phyloP scores from a whole-genome alignment of 2,888 invertebrate species.

The Parochlus steinenii region DNA sequence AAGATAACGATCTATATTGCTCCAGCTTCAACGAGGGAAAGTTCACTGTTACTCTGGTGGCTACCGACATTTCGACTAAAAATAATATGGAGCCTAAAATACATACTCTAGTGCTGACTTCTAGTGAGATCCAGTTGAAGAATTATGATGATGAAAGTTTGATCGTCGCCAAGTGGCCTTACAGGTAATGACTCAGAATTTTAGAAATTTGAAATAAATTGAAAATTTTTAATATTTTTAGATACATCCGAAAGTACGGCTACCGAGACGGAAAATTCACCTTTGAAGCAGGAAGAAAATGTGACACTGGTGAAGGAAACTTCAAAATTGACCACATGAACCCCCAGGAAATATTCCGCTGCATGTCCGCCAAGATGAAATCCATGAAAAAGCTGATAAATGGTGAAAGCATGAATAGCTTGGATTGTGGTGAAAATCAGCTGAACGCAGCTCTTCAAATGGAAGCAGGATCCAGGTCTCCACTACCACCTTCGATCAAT shows the following conservation, averaged over 20 bases:
- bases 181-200: too few species aligned
- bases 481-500: conserved; percentile 39
- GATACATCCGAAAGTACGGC: conserved; percentile 70
- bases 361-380: conserved; percentile 68
- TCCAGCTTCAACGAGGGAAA: conserved; percentile 63
- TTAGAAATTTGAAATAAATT: too few species aligned
- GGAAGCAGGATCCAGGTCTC: conserved; percentile 69
- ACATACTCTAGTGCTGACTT: conserved; percentile 57
- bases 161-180: conserved; percentile 64
- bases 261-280: conserved; percentile 72
- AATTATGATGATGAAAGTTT: conserved; percentile 46
- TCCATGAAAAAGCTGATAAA: conserved; percentile 69
- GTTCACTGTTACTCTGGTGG: conserved; percentile 58
- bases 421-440: conserved; percentile 58
- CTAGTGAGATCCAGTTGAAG: conserved; percentile 54
- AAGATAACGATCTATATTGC: conserved; percentile 78
- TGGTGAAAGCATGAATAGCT: conserved; percentile 44
- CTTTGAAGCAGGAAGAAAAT: conserved; percentile 76
- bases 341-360: conserved; percentile 67
- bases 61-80: conserved; percentile 61
- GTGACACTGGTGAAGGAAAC: conserved; percentile 69
- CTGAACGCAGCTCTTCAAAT: conserved; percentile 56
- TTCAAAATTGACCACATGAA: conserved; percentile 67
- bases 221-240: too few species aligned
- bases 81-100: conserved; percentile 54